Percentiles rank a stretch among this genome's conserved stretches.
These are phyloP conservation scores for Mya arenaria DNA, from an alignment of 1,140 invertebrate species.

Conservation along the genomic window DNA sequence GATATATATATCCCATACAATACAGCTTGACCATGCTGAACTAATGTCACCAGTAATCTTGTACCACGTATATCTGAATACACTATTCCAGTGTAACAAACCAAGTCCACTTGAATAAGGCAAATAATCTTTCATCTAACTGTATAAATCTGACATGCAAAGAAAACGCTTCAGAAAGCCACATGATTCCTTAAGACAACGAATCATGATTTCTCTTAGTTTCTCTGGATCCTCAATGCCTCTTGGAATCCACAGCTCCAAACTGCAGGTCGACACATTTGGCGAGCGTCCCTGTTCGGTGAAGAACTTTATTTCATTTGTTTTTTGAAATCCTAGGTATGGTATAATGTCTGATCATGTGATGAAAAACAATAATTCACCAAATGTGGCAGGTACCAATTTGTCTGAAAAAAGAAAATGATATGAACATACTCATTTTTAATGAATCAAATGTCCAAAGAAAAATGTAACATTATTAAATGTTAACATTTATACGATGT, in stretches of 20 bases:
- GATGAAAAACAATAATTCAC: slow-evolving; percentile 4
- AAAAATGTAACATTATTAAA: slow-evolving; percentile 10
- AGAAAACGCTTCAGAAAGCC: slow-evolving; percentile 10
- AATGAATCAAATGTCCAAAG: slow-evolving; percentile 17
- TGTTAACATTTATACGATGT: slow-evolving; percentile 28
- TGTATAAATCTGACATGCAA: slow-evolving; percentile 11
- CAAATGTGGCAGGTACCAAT: slow-evolving; percentile 6
- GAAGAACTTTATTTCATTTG: slow-evolving; percentile 1
- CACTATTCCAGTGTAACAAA: slow-evolving; percentile 11
- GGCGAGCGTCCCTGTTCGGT: background rate
- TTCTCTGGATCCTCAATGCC: slow-evolving; percentile 5
- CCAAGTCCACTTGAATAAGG: background rate
- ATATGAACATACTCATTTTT: slow-evolving; percentile 26
- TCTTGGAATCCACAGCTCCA: slow-evolving; percentile 6
- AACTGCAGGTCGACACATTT: slow-evolving; percentile 12
- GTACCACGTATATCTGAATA: background rate
- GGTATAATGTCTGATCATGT: slow-evolving; percentile 12
- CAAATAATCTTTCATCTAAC: slow-evolving; percentile 13
- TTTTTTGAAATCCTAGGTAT: slow-evolving; percentile 3
- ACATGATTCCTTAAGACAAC: background rate
- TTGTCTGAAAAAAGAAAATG: slow-evolving; percentile 26
- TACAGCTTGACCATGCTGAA: slow-evolving; percentile 7
- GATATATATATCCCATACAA: slow-evolving; percentile 8
- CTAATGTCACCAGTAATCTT: slow-evolving; percentile 7
- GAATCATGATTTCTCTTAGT: slow-evolving; percentile 3